Evolutionary conservation across 2,797 vertebrate genomes (phyloP).

Genomic region (Meda fulgida): DNA sequence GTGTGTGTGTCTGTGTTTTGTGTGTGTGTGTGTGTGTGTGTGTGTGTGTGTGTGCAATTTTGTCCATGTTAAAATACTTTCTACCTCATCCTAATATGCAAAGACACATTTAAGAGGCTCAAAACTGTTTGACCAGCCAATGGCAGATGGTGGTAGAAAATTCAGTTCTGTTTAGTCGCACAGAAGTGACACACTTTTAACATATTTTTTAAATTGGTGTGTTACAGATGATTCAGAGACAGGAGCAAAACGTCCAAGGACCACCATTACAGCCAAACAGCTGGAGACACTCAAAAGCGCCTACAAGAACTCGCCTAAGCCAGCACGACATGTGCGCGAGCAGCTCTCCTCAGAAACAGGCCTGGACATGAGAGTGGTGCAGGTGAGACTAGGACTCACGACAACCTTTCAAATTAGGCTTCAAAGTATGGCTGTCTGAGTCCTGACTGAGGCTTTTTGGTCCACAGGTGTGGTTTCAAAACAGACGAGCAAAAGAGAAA

Average conservation of each 20-base stretch:
- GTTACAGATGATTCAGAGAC: constrained; percentile 92
- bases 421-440: too few species aligned
- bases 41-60: not conserved
- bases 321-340: constrained; percentile 92
- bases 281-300: constrained; percentile 97
- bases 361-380: constrained; percentile 97
- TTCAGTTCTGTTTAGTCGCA: not conserved
- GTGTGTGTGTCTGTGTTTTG: too few species aligned
- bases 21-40: too few species aligned
- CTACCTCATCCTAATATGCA: not conserved
- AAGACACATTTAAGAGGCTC: not conserved
- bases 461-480: constrained; percentile 97
- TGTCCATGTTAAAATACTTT: not conserved
- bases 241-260: constrained; percentile 93
- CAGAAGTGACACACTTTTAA: not conserved
- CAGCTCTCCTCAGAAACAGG: constrained; percentile 97
- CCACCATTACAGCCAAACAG: constrained; percentile 98
- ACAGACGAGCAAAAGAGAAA: constrained; percentile 96
- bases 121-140: not conserved
- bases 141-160: not conserved
- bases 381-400: constrained; percentile 76
- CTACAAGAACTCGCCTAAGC: constrained; percentile 98
- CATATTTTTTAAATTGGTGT: not conserved
- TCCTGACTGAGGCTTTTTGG: constrained; percentile 2
- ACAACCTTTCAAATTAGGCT: not conserved